Base-by-base conservation (phyloP, 2,797 vertebrate species). In the Rhinella marina region DNA sequence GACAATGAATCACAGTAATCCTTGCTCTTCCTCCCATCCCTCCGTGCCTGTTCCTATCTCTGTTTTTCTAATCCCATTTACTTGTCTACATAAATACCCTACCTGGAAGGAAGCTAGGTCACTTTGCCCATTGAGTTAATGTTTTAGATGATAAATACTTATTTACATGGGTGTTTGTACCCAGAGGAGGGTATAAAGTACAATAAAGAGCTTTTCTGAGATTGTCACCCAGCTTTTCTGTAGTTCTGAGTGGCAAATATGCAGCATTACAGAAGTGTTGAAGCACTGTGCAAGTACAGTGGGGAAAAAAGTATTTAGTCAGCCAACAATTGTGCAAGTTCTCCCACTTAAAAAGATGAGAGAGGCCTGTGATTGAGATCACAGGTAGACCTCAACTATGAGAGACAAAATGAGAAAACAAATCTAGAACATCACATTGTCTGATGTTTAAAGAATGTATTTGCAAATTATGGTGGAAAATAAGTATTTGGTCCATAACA, bases 1-100 rank as follows among this genome's bases (percentile, higher is more conserved):
- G 70, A 27, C 61, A 78, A 73, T 86, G 72, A 77, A 77, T 82
- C 84, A 79, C 70, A 59, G 72, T 77, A 82, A 85, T 85, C 82
- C 81, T 21, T 57, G 50, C 56, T 68, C 11, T 8, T 66, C 86
- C 72, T 82, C 70, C 80, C 41, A 29, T 64, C 61, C 66, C 79
- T 87, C 54, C 19, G 5, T 80, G 76, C 41, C 32, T 83, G 27
- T 27, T 82, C 25, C 61, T 54, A 70, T 75, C 77, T n/a, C 27
- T 87, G 57, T 57, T 84, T 66, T 66, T 56, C 48, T 77, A 82
- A 66, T 87, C 59, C 86, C 72, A 48, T 87, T 70, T 48, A n/a
- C 57, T 84, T 50, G 72, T 76, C 72, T 76, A 52, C 52, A 62
- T 86, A 56, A 70, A 81, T 70, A 86, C 64, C 84, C 29, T 48